Conservation (phyloP, 2,888 invertebrate genomes). For the Mellilla xanthometata region DNA sequence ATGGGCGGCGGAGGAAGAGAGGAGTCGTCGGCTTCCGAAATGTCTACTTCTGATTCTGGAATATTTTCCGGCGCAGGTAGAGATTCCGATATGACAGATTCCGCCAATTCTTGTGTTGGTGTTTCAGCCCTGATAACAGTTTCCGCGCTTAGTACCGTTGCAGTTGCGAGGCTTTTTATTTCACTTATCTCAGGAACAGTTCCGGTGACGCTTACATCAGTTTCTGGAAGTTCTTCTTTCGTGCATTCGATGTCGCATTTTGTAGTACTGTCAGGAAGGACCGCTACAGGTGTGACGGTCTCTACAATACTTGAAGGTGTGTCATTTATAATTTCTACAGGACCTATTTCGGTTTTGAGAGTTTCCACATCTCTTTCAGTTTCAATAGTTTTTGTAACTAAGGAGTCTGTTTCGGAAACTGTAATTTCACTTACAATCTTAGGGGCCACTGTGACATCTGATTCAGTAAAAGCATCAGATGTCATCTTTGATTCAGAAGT, state of each 20-base stretch:
- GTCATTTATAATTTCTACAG: slow-evolving; percentile 4
- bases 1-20: slow-evolving; percentile 50
- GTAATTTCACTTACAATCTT: neutral
- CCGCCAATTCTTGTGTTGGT: slow-evolving; percentile 1
- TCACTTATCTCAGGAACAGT: neutral
- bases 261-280: slow-evolving; percentile 10
- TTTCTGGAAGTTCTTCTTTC: slow-evolving; percentile 3
- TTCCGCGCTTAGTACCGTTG: neutral
- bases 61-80: slow-evolving; percentile 8
- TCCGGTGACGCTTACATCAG: neutral
- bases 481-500: neutral
- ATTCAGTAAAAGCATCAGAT: neutral
- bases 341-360: neutral
- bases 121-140: slow-evolving; percentile 1
- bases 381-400: no score
- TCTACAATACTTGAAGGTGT: neutral
- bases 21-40: slow-evolving; percentile 37
- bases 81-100: neutral
- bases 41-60: slow-evolving; percentile 19
- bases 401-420: neutral
- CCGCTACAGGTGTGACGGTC: slow-evolving; percentile 6
- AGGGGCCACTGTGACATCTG: neutral
- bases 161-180: neutral
- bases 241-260: slow-evolving; percentile 15
- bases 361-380: neutral